Base-by-base conservation (phyloP, 2,888 invertebrate genomes). In the Pollenia amentaria region DNA sequence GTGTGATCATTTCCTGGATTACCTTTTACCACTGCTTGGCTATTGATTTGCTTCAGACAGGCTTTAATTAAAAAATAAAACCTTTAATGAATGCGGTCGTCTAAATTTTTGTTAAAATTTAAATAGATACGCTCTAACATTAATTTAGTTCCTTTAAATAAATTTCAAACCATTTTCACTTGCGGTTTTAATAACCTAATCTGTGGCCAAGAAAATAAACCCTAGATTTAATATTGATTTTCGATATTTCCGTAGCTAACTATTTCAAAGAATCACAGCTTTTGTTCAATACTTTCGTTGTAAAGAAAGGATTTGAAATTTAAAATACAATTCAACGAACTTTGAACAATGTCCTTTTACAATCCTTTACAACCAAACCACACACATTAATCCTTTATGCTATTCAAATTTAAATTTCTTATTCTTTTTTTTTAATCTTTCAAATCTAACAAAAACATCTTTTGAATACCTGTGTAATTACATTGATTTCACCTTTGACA, bases 401-500 rank as follows among this genome's bases (percentile, higher is more conserved):
- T 38, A 62, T 62, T 51, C 7, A 64, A 40, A 64, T 40, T 42
- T 12, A 53, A 65, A 55, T 55, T 53, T 51, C n/a, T 16, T 55
- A 0, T 42, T 51, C n/a, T 29, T 55, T 0, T 42, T 55, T 48
- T 38, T 11, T 51, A 42, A 48, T 48, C 60, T 55, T 53, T 3
- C 3, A 51, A 51, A 69, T 82, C 67, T 67, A 60, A 40, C 16
- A 38, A 67, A 69, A 83, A 75, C 55, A 64, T 75, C 69, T 79
- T 79, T 70, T 48, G 48, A 40, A 79, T 83, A 55, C 48, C 18
- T 46, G 21, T 40, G 46, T 65, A 83, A 79, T 73, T 70, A 76
- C 38, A 64, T 51, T 69, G 69, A 73, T 78, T 86, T 77, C 78
- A 65, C 38, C 48, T 60, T 65, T 84, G 80, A 69, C 80, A 76